Base-by-base conservation (phyloP, 2,888 invertebrate genomes). In the Drosophila anomelani region DNA sequence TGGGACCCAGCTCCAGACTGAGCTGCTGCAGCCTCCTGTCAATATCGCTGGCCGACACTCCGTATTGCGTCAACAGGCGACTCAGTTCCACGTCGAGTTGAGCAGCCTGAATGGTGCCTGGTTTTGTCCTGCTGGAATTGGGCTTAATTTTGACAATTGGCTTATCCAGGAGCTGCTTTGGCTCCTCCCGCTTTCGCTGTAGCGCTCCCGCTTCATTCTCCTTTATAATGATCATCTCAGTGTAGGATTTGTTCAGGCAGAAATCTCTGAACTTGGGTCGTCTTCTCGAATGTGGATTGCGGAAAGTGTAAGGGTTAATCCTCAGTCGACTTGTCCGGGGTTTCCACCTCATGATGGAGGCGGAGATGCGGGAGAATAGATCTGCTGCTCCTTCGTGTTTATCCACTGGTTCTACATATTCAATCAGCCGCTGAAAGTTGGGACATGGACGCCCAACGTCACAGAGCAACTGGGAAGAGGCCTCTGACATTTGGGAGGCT, bases 401-500 rank as follows among this genome's bases (percentile, higher is more conserved):
- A 3, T 32, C 49, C 12, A 32, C 49, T 12, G 49, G n/a, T 12
- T 36, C 34, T 6, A 23, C 34, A 23, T 36, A 53, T 23, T 53
- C 34, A 6, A 53, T 53, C 9, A 53, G 34, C 15, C 51, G 51
- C 23, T 53, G 51, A 6, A 53, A 53, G 34, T 53, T 53, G 3
- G 51, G 51, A 36, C 51, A 23, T 1, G 51, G 51, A 36, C 51
- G 51, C 6, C 51, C 51, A 10, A 36, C 6, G 10, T 20, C 51
- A 1, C 20, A 23, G 6, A 23, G 23, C 10, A 23, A 15, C 20
- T 53, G 20, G 34, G 2, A 3, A 34, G 20, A 10, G 1, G 9
- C 1, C 15, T 1, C 9, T 23, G 15, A 9, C 51, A 53, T 53
- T 8, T 34, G 17, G 34, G 20, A 5, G 1, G 3, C 34, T 34